A percentile compares a stretch with the other conserved stretches of the same genome.
phyloP scores from a whole-genome alignment of 1,140 invertebrate species.

The Bathynomus jamesi region DNA sequence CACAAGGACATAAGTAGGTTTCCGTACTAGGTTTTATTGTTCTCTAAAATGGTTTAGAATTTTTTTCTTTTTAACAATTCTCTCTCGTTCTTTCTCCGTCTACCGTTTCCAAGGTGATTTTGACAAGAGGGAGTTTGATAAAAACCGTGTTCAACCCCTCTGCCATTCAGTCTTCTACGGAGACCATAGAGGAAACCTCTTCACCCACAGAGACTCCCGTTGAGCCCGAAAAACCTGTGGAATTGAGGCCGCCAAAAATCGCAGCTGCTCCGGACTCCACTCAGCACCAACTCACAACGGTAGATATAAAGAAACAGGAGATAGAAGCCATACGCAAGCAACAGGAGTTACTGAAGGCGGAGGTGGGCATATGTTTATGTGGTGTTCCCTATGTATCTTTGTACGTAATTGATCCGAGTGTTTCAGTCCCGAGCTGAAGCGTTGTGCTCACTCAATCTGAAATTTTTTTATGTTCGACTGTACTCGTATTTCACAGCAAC shows the following conservation, averaged over 20 bases:
- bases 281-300: neutral
- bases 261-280: constrained; percentile 16
- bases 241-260: neutral
- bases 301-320: constrained; percentile 41
- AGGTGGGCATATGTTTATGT: constrained; percentile 47
- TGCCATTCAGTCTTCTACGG: constrained; percentile 41
- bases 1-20: too few species aligned
- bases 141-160: constrained; percentile 49
- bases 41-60: too few species aligned
- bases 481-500: too few species aligned
- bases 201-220: neutral
- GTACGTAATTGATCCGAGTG: too few species aligned
- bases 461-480: too few species aligned
- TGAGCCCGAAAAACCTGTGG: neutral
- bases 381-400: too few species aligned
- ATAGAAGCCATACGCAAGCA: constrained; percentile 53
- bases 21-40: too few species aligned
- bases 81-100: too few species aligned
- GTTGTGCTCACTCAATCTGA: too few species aligned
- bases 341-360: constrained; percentile 54
- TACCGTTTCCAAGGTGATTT: constrained; percentile 33
- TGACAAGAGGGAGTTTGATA: constrained; percentile 43
- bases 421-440: too few species aligned
- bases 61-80: too few species aligned
- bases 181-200: constrained; percentile 10